Base-by-base conservation (phyloP, 2,797 vertebrate species). In the Pseudochromis fuscus region DNA sequence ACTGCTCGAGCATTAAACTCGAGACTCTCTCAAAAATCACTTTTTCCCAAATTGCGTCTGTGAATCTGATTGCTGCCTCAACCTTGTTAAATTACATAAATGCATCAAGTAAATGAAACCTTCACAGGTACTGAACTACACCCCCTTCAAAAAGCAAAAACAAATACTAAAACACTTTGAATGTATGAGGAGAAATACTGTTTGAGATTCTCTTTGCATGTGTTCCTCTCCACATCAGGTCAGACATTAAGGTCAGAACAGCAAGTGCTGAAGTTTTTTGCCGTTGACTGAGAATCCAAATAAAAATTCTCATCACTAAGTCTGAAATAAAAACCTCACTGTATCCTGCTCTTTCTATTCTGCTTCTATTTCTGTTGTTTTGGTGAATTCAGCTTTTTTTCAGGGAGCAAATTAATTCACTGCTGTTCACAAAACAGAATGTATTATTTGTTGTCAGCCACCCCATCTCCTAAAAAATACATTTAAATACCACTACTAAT, bases 41-140 rank as follows among this genome's bases (percentile, higher is more conserved):
- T 57, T 33, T 62, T 56, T 66, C 57, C 35, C 52, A 67, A 60
- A 67, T 67, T 50, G 24, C 31, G 48, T 53, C 23, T 37, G 42
- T 40, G 51, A 63, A 18, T 51, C 38, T 2, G 23, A 62, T 57
- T 11, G n/a, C 49, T 25, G 10, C 74, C 58, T 65, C 11, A 46
- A 18, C 30, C 23, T 21, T 27, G 7, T 52, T 4, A 59, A 35
- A 37, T 24, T 46, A 25, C 9, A 31, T 11, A 25, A 33, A 5
- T 30, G 18, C 23, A 11, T 46, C 5, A 23, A 50, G 38, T 28
- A 37, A 59, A 33, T 28, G 5, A 40, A 58, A 59, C 5, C 42
- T 25, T n/a, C 7, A 15, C 24, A 28, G 18, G 21, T 8, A 15
- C 40, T 30, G 12, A 51, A 23, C 19, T 52, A n/a, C n/a, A n/a